Evolutionary conservation across 2,797 vertebrate species (phyloP).

Genomic region (Lacerta agilis): DNA sequence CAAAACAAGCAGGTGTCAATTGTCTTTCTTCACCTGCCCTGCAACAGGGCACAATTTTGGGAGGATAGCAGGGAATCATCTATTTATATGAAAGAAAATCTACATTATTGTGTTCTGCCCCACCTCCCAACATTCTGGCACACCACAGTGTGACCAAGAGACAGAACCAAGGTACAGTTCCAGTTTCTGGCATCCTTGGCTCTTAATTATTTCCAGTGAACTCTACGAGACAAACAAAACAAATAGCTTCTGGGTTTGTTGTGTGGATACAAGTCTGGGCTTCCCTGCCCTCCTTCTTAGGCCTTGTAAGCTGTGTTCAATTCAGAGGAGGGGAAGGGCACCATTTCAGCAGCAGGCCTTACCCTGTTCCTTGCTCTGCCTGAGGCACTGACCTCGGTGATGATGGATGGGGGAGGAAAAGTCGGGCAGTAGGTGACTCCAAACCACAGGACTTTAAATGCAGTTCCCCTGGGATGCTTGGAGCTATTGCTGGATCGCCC

Average conservation of each 20-base stretch:
- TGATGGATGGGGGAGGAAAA: background rate
- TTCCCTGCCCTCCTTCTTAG: background rate
- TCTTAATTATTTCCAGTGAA: background rate
- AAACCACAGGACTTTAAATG: background rate
- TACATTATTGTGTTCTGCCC: background rate
- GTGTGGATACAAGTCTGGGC: background rate
- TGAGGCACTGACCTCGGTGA: background rate
- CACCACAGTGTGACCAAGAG: too few species aligned
- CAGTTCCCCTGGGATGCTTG: background rate
- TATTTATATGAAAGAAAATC: background rate
- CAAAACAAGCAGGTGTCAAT: slow-evolving; percentile 9
- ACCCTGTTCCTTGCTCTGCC: background rate
- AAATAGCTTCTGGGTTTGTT: background rate
- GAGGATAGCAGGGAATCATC: background rate
- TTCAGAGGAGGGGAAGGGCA: background rate
- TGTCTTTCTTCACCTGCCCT: background rate
- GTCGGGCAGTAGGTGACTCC: background rate
- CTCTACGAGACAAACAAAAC: background rate
- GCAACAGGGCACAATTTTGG: background rate
- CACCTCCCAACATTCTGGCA: background rate
- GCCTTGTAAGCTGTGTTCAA: background rate
- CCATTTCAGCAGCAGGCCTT: background rate
- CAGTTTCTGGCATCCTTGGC: background rate
- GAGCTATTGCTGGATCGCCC: background rate
- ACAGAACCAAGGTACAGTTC: background rate